phyloP scores from a whole-genome alignment of 2,113 vertebrate species.

The Dasypus novemcinctus region DNA sequence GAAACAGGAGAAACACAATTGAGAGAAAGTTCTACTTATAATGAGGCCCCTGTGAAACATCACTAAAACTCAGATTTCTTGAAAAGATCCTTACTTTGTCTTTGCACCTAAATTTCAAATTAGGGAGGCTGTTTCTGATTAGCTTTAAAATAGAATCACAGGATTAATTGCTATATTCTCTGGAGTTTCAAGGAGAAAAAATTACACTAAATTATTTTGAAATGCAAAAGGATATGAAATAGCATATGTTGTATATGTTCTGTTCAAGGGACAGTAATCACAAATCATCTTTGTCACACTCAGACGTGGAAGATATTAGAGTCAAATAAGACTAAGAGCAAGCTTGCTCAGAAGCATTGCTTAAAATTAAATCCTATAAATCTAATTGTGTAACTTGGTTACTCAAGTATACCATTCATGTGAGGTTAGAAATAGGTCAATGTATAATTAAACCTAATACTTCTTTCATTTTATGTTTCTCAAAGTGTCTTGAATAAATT shows the following conservation, averaged over 20 bases:
- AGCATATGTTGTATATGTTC: background rate
- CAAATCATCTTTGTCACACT: background rate
- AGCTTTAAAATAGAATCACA: conserved; percentile 48
- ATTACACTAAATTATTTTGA: conserved; percentile 1
- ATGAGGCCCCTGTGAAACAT: conserved; percentile 50
- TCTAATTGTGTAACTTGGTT: background rate
- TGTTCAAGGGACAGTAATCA: background rate
- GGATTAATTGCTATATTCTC: conserved; percentile 40
- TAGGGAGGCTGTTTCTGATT: background rate
- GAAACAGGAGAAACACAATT: conserved; percentile 34
- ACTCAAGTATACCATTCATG: background rate
- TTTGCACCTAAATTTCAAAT: conserved; percentile 55
- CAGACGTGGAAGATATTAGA: background rate
- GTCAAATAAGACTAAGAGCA: background rate
- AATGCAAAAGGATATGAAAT: conserved; percentile 4
- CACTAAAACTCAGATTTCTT: conserved; percentile 34
- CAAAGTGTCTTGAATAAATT: background rate
- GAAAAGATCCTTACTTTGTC: conserved; percentile 10
- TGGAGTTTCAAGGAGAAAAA: conserved; percentile 28
- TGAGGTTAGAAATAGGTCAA: conserved; percentile 3
- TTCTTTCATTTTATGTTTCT: background rate
- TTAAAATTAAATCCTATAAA: conserved; percentile 3
- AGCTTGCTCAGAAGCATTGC: background rate
- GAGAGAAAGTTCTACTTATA: conserved; percentile 45
- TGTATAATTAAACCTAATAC: background rate